Base-by-base conservation (phyloP, 1,140 invertebrate species). In the Coptotermes formosanus region DNA sequence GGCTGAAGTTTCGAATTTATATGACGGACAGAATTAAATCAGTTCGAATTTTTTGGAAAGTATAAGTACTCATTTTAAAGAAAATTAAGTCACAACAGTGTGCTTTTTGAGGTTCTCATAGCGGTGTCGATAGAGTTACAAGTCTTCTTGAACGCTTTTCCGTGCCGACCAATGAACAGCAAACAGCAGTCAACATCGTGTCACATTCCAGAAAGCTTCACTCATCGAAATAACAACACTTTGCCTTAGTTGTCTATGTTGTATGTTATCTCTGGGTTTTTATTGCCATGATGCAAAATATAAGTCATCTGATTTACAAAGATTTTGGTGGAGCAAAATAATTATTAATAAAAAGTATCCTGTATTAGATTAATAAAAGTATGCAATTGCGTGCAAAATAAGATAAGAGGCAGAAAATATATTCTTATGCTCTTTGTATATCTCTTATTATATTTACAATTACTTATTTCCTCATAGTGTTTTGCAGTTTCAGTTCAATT, bases 241-340 rank as follows among this genome's bases (percentile, higher is more conserved):
- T 59, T 14, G 55, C 14, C 21, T 2, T 7, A 59, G 55, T 59
- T 59, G 38, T 38, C 19, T 55, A 19, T 55, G 14, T 75, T 75
- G 2, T 30, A 25, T 3, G 30, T 75, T 25, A 75, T 75, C 19
- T 75, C 30, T 75, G 64, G 64, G 64, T 75, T 75, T 64, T 75
- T 75, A 75, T 75, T 75, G 64, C 64, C 64, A n/a, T 75, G n/a
- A 75, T 75, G 64, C 64, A 75, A 75, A 75, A 75, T 75, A 75
- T 75, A 38, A 38, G 38, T 38, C 4, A 75, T 75, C 30, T 75
- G 64, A 75, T 75, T 75, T 75, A 75, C 64, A 75, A 75, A 30
- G 64, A 75, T 14, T n/a, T 75, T 75, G 4, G n/a, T 75, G 64
- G 64, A 75, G n/a, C 64, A 75, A 75, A 75, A 75, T 75, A 75